A percentile compares a stretch with the other conserved stretches of the same genome.
These are phyloP conservation scores for Platycercus adscitus DNA, from an alignment of 2,113 vertebrate species.

Conservation along the genomic window DNA sequence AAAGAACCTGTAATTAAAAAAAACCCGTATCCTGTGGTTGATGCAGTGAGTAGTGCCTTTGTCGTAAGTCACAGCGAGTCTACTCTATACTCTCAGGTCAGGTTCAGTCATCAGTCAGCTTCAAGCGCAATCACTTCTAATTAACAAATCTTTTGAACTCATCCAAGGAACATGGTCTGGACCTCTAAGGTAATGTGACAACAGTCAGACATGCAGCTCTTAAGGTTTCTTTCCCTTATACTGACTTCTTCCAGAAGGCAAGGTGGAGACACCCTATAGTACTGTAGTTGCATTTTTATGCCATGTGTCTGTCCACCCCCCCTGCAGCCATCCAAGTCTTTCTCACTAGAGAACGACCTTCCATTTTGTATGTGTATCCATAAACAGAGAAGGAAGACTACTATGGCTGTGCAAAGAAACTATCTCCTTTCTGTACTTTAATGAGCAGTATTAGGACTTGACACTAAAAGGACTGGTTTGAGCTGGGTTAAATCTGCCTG, in stretches of 20 bases:
- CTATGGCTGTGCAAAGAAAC: neutral
- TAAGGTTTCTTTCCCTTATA: neutral
- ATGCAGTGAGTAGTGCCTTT: neutral
- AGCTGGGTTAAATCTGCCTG: neutral
- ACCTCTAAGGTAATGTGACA: neutral
- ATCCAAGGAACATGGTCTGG: neutral
- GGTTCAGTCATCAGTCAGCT: neutral
- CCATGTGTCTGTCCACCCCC: neutral
- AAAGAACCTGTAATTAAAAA: constrained; percentile 24
- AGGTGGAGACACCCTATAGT: neutral
- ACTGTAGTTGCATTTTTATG: neutral
- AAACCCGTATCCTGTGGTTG: neutral
- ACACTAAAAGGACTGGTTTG: neutral
- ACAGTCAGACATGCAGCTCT: neutral
- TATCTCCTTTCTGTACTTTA: neutral
- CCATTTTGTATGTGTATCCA: neutral
- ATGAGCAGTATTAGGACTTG: neutral
- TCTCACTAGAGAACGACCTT: neutral
- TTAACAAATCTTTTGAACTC: constrained; percentile 29
- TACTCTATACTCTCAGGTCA: neutral
- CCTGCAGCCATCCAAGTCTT: neutral
- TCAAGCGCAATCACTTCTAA: constrained; percentile 17
- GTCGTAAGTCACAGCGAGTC: neutral
- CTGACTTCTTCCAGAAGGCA: neutral
- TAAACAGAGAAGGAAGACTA: neutral